A percentile compares a stretch with the other conserved stretches of the same genome.
Conservation (phyloP, 2,797 vertebrate genomes). For the Pantherophis vulpinus region DNA sequence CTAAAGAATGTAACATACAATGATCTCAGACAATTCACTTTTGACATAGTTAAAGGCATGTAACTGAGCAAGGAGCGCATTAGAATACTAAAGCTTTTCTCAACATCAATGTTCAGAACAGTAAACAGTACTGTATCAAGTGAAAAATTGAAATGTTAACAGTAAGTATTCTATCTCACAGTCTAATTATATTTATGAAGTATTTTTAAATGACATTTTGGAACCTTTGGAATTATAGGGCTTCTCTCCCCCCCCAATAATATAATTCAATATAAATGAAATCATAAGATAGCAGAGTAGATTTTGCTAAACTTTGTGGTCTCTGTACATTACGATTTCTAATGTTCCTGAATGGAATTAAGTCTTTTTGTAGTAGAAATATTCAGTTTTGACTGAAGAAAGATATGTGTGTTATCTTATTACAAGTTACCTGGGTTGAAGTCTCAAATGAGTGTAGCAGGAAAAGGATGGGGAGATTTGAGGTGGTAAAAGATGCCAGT, state of each 20-base stretch:
- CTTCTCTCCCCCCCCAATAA: constrained; percentile 15
- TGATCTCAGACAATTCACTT: constrained; percentile 48
- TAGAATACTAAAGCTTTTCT: constrained; percentile 57
- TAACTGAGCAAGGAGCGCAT: constrained; percentile 55
- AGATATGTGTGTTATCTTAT: constrained; percentile 9
- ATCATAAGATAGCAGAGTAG: constrained; percentile 25
- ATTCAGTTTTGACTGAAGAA: not conserved
- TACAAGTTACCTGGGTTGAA: not conserved
- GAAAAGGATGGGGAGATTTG: not conserved
- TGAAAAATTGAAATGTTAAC: constrained; percentile 55
- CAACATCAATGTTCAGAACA: constrained; percentile 28
- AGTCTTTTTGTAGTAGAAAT: not conserved
- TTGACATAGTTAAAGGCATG: constrained; percentile 48
- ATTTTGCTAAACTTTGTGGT: constrained; percentile 27
- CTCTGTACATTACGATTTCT: constrained; percentile 20
- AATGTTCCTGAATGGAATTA: constrained; percentile 38
- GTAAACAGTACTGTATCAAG: constrained; percentile 44
- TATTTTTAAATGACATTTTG: constrained; percentile 20
- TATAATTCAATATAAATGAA: constrained; percentile 4
- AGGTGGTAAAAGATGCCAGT: not conserved
- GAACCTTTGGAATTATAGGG: constrained; percentile 44
- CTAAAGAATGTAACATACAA: constrained; percentile 47
- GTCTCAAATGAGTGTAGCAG: constrained; percentile 1
- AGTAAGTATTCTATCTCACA: constrained; percentile 18
- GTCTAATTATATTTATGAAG: constrained; percentile 39